phyloP scores from a whole-genome alignment of 2,797 vertebrate genomes.

The Coendou prehensilis region DNA sequence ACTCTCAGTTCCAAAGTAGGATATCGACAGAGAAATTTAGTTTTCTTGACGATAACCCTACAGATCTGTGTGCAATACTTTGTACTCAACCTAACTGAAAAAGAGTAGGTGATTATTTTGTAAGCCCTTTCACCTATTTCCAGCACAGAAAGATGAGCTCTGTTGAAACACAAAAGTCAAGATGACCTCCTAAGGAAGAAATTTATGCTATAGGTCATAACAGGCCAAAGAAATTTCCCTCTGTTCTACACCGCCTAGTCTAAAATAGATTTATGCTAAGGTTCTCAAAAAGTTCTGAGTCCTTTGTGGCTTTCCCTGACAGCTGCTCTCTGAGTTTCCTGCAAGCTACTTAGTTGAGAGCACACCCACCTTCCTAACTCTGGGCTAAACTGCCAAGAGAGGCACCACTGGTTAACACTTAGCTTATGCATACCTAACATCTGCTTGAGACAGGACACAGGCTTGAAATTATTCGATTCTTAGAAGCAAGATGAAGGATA shows the following conservation, averaged over 20 bases:
- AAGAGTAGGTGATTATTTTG: neutral
- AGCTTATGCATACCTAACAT: neutral
- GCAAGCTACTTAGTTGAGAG: neutral
- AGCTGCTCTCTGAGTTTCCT: slow-evolving; percentile 3
- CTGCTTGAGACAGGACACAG: neutral
- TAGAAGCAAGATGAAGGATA: slow-evolving; percentile 8
- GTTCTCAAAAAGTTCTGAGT: slow-evolving; percentile 34
- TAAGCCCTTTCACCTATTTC: slow-evolving; percentile 31
- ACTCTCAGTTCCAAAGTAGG: neutral
- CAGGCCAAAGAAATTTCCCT: slow-evolving; percentile 2
- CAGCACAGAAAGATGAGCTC: slow-evolving; percentile 21
- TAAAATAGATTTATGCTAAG: neutral
- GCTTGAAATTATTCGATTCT: neutral
- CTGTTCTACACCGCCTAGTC: neutral
- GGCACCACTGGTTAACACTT: neutral
- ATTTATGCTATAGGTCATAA: slow-evolving; percentile 30
- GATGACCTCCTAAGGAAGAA: slow-evolving; percentile 42
- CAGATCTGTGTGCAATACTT: neutral
- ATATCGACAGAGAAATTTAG: neutral
- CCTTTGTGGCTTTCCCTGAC: slow-evolving; percentile 33
- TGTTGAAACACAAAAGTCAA: slow-evolving; percentile 41
- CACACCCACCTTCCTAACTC: neutral
- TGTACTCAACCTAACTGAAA: slow-evolving; percentile 4
- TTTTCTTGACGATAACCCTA: neutral
- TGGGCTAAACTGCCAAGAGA: neutral